Conservation (phyloP, 2,888 invertebrate genomes). For the Drosophila nr. fundita region DNA sequence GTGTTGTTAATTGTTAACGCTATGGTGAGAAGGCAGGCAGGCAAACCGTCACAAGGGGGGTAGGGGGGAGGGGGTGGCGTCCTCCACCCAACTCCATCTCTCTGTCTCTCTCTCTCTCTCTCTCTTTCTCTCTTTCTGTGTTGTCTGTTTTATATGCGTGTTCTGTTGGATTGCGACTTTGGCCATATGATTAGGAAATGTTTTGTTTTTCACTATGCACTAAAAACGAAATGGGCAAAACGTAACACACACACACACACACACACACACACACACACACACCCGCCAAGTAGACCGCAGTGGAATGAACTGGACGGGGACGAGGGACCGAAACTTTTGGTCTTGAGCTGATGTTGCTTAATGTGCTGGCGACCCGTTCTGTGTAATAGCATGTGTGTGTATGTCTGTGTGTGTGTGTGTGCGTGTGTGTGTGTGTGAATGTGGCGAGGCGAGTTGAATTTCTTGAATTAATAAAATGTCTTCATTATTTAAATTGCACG, state of each 20-base stretch:
- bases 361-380: slow-evolving; percentile 67
- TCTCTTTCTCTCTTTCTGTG: not conserved
- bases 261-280: slow-evolving; percentile 1
- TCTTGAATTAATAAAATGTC: slow-evolving; percentile 81
- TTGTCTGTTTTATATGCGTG: slow-evolving; percentile 15
- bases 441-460: slow-evolving; percentile 67
- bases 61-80: not conserved
- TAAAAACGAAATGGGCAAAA: slow-evolving; percentile 65
- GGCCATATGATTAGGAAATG: slow-evolving; percentile 78
- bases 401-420: slow-evolving; percentile 11
- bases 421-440: slow-evolving; percentile 30
- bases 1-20: slow-evolving; percentile 72
- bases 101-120: not conserved
- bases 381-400: slow-evolving; percentile 59
- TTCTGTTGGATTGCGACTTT: slow-evolving; percentile 49
- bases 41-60: not conserved
- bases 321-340: slow-evolving; percentile 43
- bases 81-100: not conserved
- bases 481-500: slow-evolving; percentile 81
- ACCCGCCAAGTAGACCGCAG: slow-evolving; percentile 24
- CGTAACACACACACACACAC: slow-evolving; percentile 25
- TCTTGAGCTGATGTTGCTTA: slow-evolving; percentile 67
- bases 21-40: slow-evolving; percentile 18
- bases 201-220: slow-evolving; percentile 78
- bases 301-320: slow-evolving; percentile 16